Base-by-base conservation (phyloP, 2,113 vertebrate species). In the Chitala chitala region DNA sequence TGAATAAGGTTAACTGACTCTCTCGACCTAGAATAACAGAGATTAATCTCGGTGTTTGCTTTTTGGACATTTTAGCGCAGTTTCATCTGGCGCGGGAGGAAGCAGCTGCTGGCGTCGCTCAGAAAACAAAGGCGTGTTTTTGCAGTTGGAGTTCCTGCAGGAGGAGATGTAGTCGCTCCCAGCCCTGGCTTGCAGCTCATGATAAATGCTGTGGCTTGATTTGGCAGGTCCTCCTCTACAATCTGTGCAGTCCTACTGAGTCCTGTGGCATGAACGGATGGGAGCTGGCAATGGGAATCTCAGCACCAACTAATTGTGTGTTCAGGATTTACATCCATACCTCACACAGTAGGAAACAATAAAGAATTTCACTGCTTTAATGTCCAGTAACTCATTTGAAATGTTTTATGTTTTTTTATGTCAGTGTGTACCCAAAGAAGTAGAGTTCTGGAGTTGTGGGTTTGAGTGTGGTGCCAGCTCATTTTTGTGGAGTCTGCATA, bases 81-180 rank as follows among this genome's bases (percentile, higher is more conserved):
- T n/a, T 81, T 72, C 71, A 69, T 77, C 55, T 65, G 36, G 55
- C 68, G 54, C 63, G 65, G 59, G 69, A 79, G 77, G 72, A 80
- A 84, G 75, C 85, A 79, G 78, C 75, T 84, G 83, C 1, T 29
- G 73, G 75, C 13, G 65, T 51, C 40, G 58, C 71, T 61, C 48
- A 69, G 77, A 82, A 85, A 83, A 86, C 80, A 83, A 84, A 83
- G 82, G 81, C 71, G 75, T 82, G 76, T 77, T 84, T 70, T 76
- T 69, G 72, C 63, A 44, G 54, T 58, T 69, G 22, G 9, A 48
- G 74, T 75, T 76, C 73, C 63, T 73, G 59, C 54, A 74, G 44
- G 56, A 71, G 12, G 53, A 50, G 53, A 44, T 75, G 46, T 26
- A 70, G 65, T 73, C 36, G 69, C 68, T 76, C 63, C 61, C 36